These are phyloP conservation scores for Tridacna gigas DNA, from an alignment of 2,888 invertebrate species.

Conservation along the genomic window DNA sequence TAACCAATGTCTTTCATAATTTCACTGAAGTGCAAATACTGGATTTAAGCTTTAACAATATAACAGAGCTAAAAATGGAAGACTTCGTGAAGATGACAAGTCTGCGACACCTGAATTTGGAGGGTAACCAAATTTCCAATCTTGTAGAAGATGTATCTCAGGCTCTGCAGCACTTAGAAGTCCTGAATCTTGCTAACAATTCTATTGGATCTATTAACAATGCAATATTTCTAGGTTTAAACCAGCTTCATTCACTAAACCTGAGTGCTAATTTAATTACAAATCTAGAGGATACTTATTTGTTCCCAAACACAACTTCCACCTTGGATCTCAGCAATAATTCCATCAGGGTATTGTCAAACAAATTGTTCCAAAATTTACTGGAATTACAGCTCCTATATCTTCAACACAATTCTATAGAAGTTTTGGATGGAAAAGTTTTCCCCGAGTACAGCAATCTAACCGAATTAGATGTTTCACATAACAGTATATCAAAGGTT, in stretches of 20 bases:
- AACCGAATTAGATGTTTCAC: slow-evolving; percentile 61
- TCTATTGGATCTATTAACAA: slow-evolving; percentile 32
- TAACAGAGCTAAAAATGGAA: slow-evolving; percentile 31
- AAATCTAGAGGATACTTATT: slow-evolving; percentile 62
- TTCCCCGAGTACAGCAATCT: slow-evolving; percentile 34
- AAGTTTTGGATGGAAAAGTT: slow-evolving; percentile 20
- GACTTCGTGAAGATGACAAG: slow-evolving; percentile 40
- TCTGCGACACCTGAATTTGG: slow-evolving; percentile 51
- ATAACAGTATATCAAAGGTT: slow-evolving; percentile 49
- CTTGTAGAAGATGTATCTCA: slow-evolving; percentile 41
- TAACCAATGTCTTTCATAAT: slow-evolving; percentile 61
- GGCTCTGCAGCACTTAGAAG: slow-evolving; percentile 35
- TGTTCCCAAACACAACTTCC: slow-evolving; percentile 22
- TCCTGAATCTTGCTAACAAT: slow-evolving; percentile 62
- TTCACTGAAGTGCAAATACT: slow-evolving; percentile 60
- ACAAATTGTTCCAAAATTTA: slow-evolving; percentile 41
- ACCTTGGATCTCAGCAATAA: slow-evolving; percentile 56
- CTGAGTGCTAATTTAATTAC: slow-evolving; percentile 45
- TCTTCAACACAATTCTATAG: slow-evolving; percentile 46
- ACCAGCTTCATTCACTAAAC: slow-evolving; percentile 34
- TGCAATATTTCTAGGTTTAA: slow-evolving; percentile 47
- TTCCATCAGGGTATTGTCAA: slow-evolving; percentile 44
- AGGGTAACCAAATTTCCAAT: slow-evolving; percentile 51
- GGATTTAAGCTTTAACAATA: slow-evolving; percentile 73
- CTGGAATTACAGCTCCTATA: slow-evolving; percentile 45